phyloP scores from a whole-genome alignment of 2,888 invertebrate species.

The Hymenopus coronatus region DNA sequence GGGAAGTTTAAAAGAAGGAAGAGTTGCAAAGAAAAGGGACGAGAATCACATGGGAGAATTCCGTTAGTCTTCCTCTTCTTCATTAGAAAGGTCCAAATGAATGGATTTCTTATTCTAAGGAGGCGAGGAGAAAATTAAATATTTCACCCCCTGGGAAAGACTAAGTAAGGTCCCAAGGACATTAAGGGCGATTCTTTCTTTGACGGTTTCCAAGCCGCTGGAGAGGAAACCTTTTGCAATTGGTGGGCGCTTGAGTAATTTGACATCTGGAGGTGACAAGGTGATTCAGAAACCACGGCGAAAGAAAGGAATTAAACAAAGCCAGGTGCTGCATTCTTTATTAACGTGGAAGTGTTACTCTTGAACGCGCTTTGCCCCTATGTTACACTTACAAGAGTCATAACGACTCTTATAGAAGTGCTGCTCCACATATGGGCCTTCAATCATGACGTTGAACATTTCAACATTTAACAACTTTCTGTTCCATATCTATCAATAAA shows the following conservation, averaged over 20 bases:
- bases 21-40: background rate
- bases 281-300: background rate
- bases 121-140: slow-evolving; percentile 18
- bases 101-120: background rate
- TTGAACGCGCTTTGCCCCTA: background rate
- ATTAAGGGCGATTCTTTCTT: background rate
- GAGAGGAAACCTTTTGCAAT: background rate
- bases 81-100: background rate
- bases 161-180: background rate
- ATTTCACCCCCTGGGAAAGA: slow-evolving; percentile 12
- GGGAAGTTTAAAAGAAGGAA: background rate
- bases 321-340: background rate
- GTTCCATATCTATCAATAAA: no score
- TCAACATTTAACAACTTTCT: no score
- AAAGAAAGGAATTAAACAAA: background rate
- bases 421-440: background rate
- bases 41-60: slow-evolving; percentile 3
- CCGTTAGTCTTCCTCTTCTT: background rate
- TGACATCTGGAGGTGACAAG: background rate
- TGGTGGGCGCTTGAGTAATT: background rate
- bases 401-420: background rate
- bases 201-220: background rate
- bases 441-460: background rate
- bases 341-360: background rate
- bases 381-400: background rate